Base-by-base conservation (phyloP, 2,888 invertebrate genomes). In the Crossocerus cetratus region DNA sequence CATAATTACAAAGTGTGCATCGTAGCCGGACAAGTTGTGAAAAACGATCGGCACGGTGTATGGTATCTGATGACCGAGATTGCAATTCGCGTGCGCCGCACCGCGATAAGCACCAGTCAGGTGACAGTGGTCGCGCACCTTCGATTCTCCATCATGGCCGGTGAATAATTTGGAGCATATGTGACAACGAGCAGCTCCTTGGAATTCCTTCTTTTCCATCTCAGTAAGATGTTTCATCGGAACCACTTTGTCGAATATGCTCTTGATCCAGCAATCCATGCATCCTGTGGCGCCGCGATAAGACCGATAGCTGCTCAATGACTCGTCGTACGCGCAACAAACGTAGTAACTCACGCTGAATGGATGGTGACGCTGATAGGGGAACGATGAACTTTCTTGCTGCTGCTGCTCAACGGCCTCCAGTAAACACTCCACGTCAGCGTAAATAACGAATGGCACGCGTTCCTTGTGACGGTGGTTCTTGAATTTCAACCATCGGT, bases 21-120 rank as follows among this genome's bases (percentile, higher is more conserved):
- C 83, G 67, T 84, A 83, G 8, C 78, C 82, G 1, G 76, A 78
- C 13, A 86, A 53, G 73, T 84, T 85, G 59, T 86, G 84, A 73
- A 84, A 86, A 2, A 83, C 13, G 1, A 58, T 3, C 2, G 56
- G 64, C 3, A 60, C 21, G 21, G 13, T 14, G 42, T 57, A 23
- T 3, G 16, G n/a, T 23, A 23, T 21, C n/a, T 57, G n/a, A 32
- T 23, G 8, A 14, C 13, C 0, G 11, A 49, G 14, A 49, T 59
- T 43, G 0, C 13, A 20, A 2, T 16, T 13, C 5, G n/a, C 16
- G 32, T 16, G 13, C 20, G 44, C 13, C 2, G 20, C 5, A 5
- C 20, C 58, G 11, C 49, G 16, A 49, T 49, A 49, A 14, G n/a
- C 2, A 11, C 49, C 49, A 16, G 49, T 49, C 1, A 23, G 14